Conservation (phyloP, 2,113 vertebrate species). For the Chrysemys picta region DNA sequence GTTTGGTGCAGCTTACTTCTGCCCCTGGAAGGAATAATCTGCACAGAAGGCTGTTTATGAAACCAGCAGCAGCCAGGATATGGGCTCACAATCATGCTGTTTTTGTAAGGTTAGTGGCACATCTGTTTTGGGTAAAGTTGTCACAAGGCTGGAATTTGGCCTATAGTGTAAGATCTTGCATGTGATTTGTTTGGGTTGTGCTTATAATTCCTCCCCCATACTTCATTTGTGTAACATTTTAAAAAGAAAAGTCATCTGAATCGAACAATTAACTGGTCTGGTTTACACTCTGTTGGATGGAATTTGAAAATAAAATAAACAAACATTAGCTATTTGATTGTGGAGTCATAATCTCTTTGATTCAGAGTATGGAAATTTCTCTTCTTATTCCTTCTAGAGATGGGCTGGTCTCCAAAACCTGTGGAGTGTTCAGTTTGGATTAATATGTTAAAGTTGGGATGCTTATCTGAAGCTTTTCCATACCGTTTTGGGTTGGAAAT, state of each 20-base stretch:
- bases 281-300: constrained; percentile 14
- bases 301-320: constrained; percentile 33
- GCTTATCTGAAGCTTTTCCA: constrained; percentile 62
- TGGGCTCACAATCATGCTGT: neutral
- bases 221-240: constrained; percentile 52
- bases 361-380: constrained; percentile 37
- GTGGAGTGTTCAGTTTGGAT: constrained; percentile 61
- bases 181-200: constrained; percentile 37
- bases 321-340: neutral
- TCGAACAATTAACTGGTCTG: neutral
- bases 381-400: constrained; percentile 36
- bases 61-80: constrained; percentile 52
- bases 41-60: constrained; percentile 24
- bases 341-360: neutral
- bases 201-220: constrained; percentile 19
- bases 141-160: constrained; percentile 62
- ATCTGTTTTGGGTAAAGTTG: constrained; percentile 70
- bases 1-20: neutral
- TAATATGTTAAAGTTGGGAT: constrained; percentile 65
- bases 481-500: constrained; percentile 46
- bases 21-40: neutral
- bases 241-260: constrained; percentile 37
- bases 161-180: neutral
- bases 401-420: constrained; percentile 66
- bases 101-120: constrained; percentile 55